Base-by-base conservation (phyloP, 2,888 invertebrate genomes). In the Torymus auratus region DNA sequence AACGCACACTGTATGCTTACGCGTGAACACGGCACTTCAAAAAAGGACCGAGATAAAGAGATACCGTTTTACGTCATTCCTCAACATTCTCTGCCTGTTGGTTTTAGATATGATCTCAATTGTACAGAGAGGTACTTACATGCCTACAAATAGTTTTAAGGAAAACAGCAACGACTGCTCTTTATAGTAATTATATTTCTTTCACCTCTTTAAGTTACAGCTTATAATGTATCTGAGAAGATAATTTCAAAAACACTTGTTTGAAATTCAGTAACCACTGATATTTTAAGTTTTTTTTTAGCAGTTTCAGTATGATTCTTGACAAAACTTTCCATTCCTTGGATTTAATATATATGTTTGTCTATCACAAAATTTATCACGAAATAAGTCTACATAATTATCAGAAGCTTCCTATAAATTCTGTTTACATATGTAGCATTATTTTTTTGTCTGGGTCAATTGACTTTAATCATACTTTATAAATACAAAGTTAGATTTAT, bases 61-160 rank as follows among this genome's bases (percentile, higher is more conserved):
- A 70, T 80, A 80, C 15, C 28, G 74, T 61, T 76, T 75, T 80
- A 41, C 80, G 75, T 80, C 80, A 80, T 67, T 74, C 50, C 28
- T 12, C 20, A 11, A 52, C 2, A n/a, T 20, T 62, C 58, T 70
- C n/a, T 23, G 50, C 60, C 20, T 52, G 13, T 56, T 58, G 17
- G 15, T 50, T 73, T 62, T 55, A 61, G 75, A 76, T 80, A 71
- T 20, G 23, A 65, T 75, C 62, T 64, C 41, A 55, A 67, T 64
- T 64, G 15, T 23, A 50, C 17, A 15, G 55, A 28, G 17, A 23
- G 14, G 23, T 62, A 52, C 69, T 69, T 58, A 62, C 58, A 12
- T 60, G 53, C 17, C 17, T 1, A n/a, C 15, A 53, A 28, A 55
- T 65, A 71, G 53, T 80, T 80, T 80, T 58, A 14, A 20, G 20